Evolutionary conservation across 1,140 invertebrate species (phyloP).

Genomic region (Aporrectodea caliginosa): DNA sequence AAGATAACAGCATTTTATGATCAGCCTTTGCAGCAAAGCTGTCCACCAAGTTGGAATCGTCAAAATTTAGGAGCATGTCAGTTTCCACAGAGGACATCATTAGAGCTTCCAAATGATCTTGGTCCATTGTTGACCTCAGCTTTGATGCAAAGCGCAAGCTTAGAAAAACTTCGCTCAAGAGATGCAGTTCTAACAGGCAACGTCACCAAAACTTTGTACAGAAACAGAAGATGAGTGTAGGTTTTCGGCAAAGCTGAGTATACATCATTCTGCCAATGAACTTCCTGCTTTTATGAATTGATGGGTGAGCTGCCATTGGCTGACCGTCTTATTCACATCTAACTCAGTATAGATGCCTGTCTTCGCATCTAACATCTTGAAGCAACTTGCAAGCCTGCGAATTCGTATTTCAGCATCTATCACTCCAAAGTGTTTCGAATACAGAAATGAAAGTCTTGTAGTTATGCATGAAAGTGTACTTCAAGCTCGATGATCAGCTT

Average conservation of each 20-base stretch:
- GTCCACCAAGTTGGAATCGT: neutral
- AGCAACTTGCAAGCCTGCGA: neutral
- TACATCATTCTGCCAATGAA: neutral
- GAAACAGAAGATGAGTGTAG: neutral
- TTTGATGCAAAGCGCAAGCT: neutral
- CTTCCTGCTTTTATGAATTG: neutral
- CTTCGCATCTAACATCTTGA: too few species aligned
- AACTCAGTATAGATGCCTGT: too few species aligned
- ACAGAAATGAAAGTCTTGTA: neutral
- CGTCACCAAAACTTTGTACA: neutral
- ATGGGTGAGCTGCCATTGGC: neutral
- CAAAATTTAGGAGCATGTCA: neutral
- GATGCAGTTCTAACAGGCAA: neutral
- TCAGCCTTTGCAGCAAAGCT: neutral
- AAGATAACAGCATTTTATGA: neutral
- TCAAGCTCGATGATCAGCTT: neutral
- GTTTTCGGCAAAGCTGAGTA: neutral
- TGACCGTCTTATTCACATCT: neutral
- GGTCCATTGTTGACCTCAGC: neutral
- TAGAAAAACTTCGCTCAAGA: neutral
- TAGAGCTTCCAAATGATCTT: neutral
- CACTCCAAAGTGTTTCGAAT: neutral
- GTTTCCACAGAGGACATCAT: neutral
- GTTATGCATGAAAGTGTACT: neutral
- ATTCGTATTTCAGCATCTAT: neutral